These are phyloP conservation scores for Varanus salvator DNA, from an alignment of 2,113 vertebrate species.

Conservation along the genomic window DNA sequence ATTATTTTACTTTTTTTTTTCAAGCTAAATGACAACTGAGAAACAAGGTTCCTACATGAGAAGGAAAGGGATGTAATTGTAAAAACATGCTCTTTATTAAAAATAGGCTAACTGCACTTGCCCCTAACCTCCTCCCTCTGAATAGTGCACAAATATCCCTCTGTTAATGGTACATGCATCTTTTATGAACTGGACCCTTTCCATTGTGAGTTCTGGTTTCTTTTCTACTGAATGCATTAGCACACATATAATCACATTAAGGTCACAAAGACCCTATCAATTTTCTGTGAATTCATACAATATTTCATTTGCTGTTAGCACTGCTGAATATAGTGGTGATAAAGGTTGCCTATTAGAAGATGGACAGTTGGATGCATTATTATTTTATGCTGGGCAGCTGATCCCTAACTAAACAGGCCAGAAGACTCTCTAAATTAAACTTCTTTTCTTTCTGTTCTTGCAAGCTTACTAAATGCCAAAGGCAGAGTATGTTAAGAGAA, in stretches of 20 bases:
- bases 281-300: constrained; percentile 65
- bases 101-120: constrained; percentile 57
- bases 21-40: constrained; percentile 5
- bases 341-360: constrained; percentile 76
- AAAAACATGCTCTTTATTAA: constrained; percentile 55
- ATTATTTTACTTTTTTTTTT: constrained; percentile 35
- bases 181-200: constrained; percentile 73
- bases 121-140: constrained; percentile 5
- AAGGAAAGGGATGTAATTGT: constrained; percentile 41
- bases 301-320: constrained; percentile 64
- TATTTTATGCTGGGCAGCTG: constrained; percentile 76
- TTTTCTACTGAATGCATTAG: constrained; percentile 69
- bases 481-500: constrained; percentile 48
- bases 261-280: constrained; percentile 66
- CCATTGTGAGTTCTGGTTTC: constrained; percentile 64
- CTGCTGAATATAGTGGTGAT: constrained; percentile 61
- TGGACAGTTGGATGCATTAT: constrained; percentile 75
- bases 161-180: constrained; percentile 70
- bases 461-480: constrained; percentile 74
- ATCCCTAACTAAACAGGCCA: constrained; percentile 73
- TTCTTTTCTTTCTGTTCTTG: constrained; percentile 68
- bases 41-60: background rate
- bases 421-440: constrained; percentile 75
- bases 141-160: constrained; percentile 52
- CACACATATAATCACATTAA: constrained; percentile 77